A percentile compares a stretch with the other conserved stretches of the same genome.
phyloP scores from a whole-genome alignment of 2,797 vertebrate species.

The Lepilemur ruficaudatus region DNA sequence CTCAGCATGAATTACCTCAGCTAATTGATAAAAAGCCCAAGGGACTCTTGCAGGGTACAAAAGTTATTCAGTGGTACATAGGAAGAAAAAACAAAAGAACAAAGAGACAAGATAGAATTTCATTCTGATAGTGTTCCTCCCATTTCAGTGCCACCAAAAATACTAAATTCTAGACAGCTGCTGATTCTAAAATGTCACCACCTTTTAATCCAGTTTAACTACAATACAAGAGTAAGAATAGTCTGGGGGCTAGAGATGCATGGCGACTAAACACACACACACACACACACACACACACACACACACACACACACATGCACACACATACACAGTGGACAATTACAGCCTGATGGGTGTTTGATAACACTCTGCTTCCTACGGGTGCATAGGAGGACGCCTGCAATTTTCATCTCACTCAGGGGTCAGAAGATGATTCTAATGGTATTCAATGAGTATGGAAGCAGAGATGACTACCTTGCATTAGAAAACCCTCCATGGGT shows the following conservation, averaged over 20 bases:
- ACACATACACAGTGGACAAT: neutral
- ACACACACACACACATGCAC: too few species aligned
- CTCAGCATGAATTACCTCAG: neutral
- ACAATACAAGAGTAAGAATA: neutral
- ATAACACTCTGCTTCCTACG: neutral
- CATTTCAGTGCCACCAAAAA: neutral
- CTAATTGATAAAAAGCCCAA: neutral
- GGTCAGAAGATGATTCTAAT: neutral
- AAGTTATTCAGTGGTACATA: neutral
- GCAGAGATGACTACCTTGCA: neutral
- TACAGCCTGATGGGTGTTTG: neutral
- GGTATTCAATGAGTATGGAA: neutral
- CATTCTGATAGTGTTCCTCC: neutral
- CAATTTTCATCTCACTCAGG: neutral
- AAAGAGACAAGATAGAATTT: neutral
- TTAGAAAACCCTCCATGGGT: neutral
- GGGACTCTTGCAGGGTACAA: accelerated
- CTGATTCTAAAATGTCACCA: neutral
- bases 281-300: neutral
- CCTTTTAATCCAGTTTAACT: neutral
- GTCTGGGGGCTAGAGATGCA: neutral
- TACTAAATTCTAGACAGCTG: neutral
- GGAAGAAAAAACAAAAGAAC: neutral
- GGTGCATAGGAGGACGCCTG: neutral
- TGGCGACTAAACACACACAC: neutral